Evolutionary conservation across 92 coral and sea anemone species (phyloP).

Genomic region (Phymanthus crucifer): DNA sequence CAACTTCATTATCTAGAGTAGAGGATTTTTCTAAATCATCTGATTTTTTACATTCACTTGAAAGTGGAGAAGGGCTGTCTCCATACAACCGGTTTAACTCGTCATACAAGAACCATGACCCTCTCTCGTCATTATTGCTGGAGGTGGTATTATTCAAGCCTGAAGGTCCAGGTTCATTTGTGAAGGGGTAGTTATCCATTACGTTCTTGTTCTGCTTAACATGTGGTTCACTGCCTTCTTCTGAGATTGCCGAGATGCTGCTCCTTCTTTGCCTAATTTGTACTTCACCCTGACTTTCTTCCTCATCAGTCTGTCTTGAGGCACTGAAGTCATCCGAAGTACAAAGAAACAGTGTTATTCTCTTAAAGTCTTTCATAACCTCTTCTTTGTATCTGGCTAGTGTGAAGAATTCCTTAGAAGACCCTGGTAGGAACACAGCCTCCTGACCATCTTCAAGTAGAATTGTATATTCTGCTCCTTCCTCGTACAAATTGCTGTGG

Average conservation of each 20-base stretch:
- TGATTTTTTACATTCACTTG: neutral
- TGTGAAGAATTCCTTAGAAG: slow-evolving; percentile 43
- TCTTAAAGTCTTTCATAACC: slow-evolving; percentile 22
- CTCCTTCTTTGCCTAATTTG: neutral
- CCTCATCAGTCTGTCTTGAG: slow-evolving; percentile 15
- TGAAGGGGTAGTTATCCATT: neutral
- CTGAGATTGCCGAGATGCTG: neutral
- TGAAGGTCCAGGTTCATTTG: slow-evolving; percentile 4
- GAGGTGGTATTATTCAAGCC: neutral
- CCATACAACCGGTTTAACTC: slow-evolving; percentile 39
- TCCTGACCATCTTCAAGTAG: slow-evolving; percentile 55
- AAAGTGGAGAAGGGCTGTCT: slow-evolving; percentile 1
- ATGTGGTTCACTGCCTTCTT: neutral
- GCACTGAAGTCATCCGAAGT: slow-evolving; percentile 11
- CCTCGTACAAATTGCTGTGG: slow-evolving; percentile 46
- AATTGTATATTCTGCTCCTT: slow-evolving; percentile 44
- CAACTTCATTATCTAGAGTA: slow-evolving; percentile 31
- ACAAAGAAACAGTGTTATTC: slow-evolving; percentile 26
- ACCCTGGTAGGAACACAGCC: slow-evolving; percentile 59
- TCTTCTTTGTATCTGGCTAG: slow-evolving; percentile 19
- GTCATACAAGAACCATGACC: slow-evolving; percentile 33
- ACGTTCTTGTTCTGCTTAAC: neutral
- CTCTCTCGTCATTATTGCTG: neutral
- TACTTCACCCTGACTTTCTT: neutral
- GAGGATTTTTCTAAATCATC: neutral